Conservation (phyloP, 2,888 invertebrate genomes). For the Neuroscelio doddi region DNA sequence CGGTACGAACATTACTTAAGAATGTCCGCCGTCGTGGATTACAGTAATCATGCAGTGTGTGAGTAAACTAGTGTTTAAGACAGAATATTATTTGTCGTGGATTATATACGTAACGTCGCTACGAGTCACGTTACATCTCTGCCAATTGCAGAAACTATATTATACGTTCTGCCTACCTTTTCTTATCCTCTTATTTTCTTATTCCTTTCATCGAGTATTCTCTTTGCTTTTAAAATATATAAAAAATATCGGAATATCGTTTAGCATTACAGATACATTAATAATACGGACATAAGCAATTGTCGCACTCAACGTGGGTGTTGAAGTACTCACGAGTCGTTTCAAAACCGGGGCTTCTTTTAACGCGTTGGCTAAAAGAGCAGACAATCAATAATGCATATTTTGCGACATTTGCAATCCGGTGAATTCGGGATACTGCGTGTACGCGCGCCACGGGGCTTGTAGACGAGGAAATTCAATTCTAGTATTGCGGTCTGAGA, state of each 20-base stretch:
- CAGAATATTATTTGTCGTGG: constrained; percentile 56
- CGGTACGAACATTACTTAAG: constrained; percentile 49
- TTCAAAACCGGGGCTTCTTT: constrained; percentile 11
- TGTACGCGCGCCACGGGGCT: constrained; percentile 21
- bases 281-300: too few relatives aligned
- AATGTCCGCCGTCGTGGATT: constrained; percentile 52
- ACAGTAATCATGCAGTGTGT: constrained; percentile 60
- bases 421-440: constrained; percentile 43
- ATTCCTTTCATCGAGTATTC: constrained; percentile 5
- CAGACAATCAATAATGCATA: constrained; percentile 39
- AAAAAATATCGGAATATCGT: too few relatives aligned
- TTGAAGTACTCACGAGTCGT: too few relatives aligned
- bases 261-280: too few relatives aligned
- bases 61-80: constrained; percentile 62
- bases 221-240: too few relatives aligned
- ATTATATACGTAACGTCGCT: constrained; percentile 55
- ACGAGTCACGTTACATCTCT: constrained; percentile 53
- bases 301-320: too few relatives aligned
- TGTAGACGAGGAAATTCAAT: constrained; percentile 59
- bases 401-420: constrained; percentile 22
- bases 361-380: constrained; percentile 11
- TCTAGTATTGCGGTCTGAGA: constrained; percentile 64
- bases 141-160: constrained; percentile 44
- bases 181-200: constrained; percentile 17
- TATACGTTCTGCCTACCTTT: constrained; percentile 21